Base-by-base conservation (phyloP, 2,888 invertebrate species). In the Cordilura impudica region DNA sequence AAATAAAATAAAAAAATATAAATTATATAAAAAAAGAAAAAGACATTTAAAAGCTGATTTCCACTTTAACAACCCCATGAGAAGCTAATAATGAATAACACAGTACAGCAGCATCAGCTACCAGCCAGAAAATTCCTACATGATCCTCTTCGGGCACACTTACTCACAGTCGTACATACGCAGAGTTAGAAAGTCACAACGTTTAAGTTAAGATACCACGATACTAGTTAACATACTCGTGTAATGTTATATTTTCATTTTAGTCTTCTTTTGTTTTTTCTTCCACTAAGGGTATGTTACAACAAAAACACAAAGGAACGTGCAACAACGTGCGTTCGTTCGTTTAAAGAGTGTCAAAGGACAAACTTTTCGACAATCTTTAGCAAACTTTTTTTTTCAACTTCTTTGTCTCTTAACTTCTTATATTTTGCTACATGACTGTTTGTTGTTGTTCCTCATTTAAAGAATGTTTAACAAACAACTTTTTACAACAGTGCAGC, bases 131-230 rank as follows among this genome's bases (percentile, higher is more conserved):
- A 65, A 65, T 45, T 65, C 43, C 31, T 58, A 43, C 16, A 43
- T 56, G 51, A 6, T 21, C 16, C n/a, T 26, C 26, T n/a, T 4
- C 35, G 4, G n/a, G 16, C 19, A 3, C 43, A 2, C 12, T 12
- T 12, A 51, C 8, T 45, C 14, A 51, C 31, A 23, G 16, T 10
- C 26, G 45, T 10, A 26, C 21, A 72, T 8, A 23, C n/a, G 8
- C 19, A 14, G 35, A 71, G 71, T 75, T 71, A 61, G 75, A 61
- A 79, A 79, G 79, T 75, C 79, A 75, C 66, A 75, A 67, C 71
- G 79, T 79, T 79, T 79, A 79, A 71, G 70, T 78, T 61, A 71
- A 79, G 79, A 79, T 29, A 71, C 79, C 74, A 75, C 70, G 79
- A 75, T 75, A 56, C 79, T 79, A 75, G 79, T 75, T 71, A 75